Base-by-base conservation (phyloP, 2,113 vertebrate genomes). In the Lontra canadensis region DNA sequence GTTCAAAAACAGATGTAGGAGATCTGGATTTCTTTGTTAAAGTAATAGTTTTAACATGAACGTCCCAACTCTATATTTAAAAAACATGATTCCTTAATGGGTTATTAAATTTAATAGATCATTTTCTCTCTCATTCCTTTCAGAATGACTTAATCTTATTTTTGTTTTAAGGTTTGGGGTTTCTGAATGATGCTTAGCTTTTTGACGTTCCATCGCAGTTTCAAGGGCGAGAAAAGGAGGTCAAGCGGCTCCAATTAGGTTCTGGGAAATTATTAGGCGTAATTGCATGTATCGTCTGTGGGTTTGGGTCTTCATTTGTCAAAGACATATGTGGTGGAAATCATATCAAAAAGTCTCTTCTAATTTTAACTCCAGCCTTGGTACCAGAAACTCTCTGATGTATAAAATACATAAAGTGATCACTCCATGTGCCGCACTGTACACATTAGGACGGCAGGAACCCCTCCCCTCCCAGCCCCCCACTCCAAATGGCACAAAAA, bases 1-100 rank as follows among this genome's bases (percentile, higher is more conserved):
- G 97, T 98, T 98, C 93, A 98, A 98, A 98, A 98, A 96, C 98
- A 99, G 98, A 98, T 96, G 97, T 96, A 98, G 84, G 87, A 84
- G 94, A 95, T 5, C 9, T 88, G 95, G 25, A 61, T 90, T 96
- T 98, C 94, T 97, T 97, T 97, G 89, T 98, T 97, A 94, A 96
- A 96, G 86, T 94, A 83, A 65, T 81, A 63, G 71, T 94, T 90
- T 89, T 74, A 96, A 76, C 57, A 90, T 26, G 5, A 80, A 67
- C 52, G 57, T 61, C 71, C 39, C 65, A 79, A 78, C 39, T 57
- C 34, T 92, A 36, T 93, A 87, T 87, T 78, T 97, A 92, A 89
- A 89, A 61, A 61, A 2, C 0, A 92, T 2, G 20, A 31, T 31
- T 29, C 63, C 65, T 91, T 84, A 95, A 36, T 52, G 95, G 85